These are phyloP conservation scores for Creontiades dilutus DNA, from an alignment of 2,888 invertebrate genomes.

Conservation along the genomic window DNA sequence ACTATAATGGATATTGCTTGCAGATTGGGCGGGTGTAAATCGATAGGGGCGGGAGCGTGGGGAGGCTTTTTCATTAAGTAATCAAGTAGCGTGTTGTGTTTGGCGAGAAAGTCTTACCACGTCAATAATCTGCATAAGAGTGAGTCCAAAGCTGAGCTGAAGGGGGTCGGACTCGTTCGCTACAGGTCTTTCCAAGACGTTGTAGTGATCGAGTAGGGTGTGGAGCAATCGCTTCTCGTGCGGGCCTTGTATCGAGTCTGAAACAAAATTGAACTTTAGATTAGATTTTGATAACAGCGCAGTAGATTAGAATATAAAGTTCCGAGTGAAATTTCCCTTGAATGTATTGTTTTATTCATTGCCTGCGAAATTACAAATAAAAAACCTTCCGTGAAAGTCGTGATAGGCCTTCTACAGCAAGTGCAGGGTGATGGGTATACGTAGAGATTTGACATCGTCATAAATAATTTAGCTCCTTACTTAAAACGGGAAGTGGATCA, in stretches of 20 bases:
- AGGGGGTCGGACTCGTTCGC: constrained; percentile 97
- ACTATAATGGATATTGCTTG: too few relatives aligned
- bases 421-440: too few relatives aligned
- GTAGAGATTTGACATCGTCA: too few relatives aligned
- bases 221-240: constrained; percentile 95
- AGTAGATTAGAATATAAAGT: too few relatives aligned
- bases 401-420: too few relatives aligned
- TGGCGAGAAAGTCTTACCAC: constrained; percentile 86
- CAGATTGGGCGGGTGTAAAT: background rate
- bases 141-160: constrained; percentile 96
- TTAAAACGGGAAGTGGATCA: too few relatives aligned
- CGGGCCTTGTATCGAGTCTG: constrained; percentile 91
- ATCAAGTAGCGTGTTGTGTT: constrained; percentile 15
- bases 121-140: constrained; percentile 98
- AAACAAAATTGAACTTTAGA: constrained; percentile 76
- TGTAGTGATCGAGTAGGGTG: constrained; percentile 94
- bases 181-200: constrained; percentile 95
- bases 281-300: too few relatives aligned
- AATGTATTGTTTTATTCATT: too few relatives aligned
- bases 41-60: background rate
- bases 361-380: too few relatives aligned
- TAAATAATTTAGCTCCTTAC: too few relatives aligned
- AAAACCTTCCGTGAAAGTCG: too few relatives aligned
- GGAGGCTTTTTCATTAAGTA: background rate
- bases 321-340: too few relatives aligned